Conservation (phyloP, 2,113 vertebrate species). For the Alligator sinensis region DNA sequence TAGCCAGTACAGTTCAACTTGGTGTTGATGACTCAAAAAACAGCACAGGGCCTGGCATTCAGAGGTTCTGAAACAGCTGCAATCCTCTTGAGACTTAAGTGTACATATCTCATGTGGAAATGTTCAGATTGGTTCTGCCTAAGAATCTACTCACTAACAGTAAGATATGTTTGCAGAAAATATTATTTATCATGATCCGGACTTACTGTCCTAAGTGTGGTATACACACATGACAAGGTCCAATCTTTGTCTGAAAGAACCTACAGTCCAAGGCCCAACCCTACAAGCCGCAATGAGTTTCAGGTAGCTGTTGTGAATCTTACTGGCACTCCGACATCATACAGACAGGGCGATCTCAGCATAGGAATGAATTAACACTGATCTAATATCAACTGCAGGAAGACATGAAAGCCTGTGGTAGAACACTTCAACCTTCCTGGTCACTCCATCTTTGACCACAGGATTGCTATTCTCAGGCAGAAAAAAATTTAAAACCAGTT, state of each 20-base stretch:
- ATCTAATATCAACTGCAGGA: too few species aligned
- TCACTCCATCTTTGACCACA: too few species aligned
- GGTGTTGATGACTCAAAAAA: not conserved
- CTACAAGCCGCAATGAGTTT: not conserved
- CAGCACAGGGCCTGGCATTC: not conserved
- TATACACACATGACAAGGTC: not conserved
- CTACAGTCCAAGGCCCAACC: not conserved
- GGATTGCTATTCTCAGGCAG: too few species aligned
- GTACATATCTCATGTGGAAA: not conserved
- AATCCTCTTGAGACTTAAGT: not conserved
- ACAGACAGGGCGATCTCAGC: too few species aligned
- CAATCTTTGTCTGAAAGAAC: not conserved
- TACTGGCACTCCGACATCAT: too few species aligned
- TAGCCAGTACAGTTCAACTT: not conserved
- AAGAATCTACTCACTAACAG: not conserved
- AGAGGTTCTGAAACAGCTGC: not conserved
- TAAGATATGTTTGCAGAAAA: too few species aligned
- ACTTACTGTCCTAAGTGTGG: not conserved
- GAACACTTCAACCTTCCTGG: too few species aligned
- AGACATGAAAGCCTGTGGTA: too few species aligned
- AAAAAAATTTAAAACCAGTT: too few species aligned
- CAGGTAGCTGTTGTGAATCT: not conserved
- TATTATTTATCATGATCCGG: too few species aligned
- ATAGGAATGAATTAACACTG: too few species aligned
- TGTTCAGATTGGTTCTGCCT: slow-evolving; percentile 1